Evolutionary conservation across 2,797 vertebrate species (phyloP).

Genomic region (Clamator glandarius): DNA sequence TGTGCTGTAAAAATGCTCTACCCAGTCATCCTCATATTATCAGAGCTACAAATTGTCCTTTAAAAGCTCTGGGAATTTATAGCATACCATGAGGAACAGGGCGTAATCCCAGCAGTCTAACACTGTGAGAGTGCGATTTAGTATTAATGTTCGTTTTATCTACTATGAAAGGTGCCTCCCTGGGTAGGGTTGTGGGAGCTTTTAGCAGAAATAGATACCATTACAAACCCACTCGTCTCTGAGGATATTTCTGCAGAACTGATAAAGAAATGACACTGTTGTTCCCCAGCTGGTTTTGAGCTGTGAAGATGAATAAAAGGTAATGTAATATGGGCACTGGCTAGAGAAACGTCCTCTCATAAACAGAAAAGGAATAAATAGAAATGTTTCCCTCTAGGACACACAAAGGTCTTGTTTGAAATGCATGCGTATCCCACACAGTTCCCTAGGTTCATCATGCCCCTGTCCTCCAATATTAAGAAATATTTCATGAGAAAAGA

Average conservation of each 20-base stretch:
- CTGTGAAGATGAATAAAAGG: not conserved
- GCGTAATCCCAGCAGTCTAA: not conserved
- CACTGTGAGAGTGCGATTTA: not conserved
- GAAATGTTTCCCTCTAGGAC: not conserved
- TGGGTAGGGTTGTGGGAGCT: not conserved
- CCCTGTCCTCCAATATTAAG: not conserved
- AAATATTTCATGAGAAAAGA: constrained; percentile 7
- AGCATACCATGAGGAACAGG: not conserved
- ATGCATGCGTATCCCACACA: not conserved
- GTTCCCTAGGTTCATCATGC: not conserved
- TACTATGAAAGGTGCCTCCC: not conserved
- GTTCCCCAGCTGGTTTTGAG: not conserved
- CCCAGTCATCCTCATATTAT: not conserved
- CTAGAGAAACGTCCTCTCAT: not conserved
- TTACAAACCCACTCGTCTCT: not conserved
- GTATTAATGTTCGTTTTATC: constrained; percentile 19
- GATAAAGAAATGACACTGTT: not conserved
- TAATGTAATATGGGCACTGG: not conserved
- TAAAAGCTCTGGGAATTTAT: constrained; percentile 13
- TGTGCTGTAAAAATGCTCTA: not conserved
- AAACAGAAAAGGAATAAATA: not conserved
- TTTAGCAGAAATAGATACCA: constrained; percentile 7
- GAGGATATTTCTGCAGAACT: not conserved
- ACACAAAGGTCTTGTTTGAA: not conserved
- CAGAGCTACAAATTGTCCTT: constrained; percentile 13